phyloP scores from a whole-genome alignment of 2,113 vertebrate species.

The Smithornis capensis region DNA sequence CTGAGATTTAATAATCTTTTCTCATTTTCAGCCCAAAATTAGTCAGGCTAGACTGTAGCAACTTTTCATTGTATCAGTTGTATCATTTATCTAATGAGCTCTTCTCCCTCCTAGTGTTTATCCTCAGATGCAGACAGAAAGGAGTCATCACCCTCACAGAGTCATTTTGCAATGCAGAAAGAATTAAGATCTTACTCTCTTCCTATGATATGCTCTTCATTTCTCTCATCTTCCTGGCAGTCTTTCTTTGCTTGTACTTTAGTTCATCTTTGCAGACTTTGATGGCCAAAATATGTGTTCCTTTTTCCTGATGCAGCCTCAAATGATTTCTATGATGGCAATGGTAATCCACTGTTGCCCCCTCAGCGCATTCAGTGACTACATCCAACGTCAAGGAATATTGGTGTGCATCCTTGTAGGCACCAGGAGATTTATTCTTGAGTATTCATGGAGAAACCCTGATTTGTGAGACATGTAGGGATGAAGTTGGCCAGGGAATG shows the following conservation, averaged over 20 bases:
- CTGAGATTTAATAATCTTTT: neutral
- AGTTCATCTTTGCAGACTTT: neutral
- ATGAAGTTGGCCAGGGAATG: neutral
- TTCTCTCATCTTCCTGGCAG: neutral
- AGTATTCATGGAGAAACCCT: neutral
- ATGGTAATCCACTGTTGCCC: neutral
- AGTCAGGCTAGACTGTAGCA: neutral
- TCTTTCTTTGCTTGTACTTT: neutral
- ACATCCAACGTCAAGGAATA: neutral
- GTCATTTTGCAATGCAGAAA: neutral
- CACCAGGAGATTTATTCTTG: neutral
- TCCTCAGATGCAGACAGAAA: constrained; percentile 13
- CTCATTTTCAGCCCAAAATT: neutral
- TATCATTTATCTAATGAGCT: neutral
- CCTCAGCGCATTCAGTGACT: neutral
- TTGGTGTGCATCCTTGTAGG: neutral
- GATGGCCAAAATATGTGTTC: neutral
- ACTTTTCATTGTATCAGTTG: neutral
- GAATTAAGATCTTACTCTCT: neutral
- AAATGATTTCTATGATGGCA: neutral
- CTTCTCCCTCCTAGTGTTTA: constrained; percentile 7
- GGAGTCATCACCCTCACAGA: neutral
- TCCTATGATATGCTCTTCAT: neutral
- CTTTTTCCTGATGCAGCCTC: neutral
- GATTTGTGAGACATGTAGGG: neutral